A percentile compares a stretch with the other conserved stretches of the same genome.
Evolutionary conservation across 2,797 vertebrate genomes (phyloP).

Genomic region (Hirundo rustica): DNA sequence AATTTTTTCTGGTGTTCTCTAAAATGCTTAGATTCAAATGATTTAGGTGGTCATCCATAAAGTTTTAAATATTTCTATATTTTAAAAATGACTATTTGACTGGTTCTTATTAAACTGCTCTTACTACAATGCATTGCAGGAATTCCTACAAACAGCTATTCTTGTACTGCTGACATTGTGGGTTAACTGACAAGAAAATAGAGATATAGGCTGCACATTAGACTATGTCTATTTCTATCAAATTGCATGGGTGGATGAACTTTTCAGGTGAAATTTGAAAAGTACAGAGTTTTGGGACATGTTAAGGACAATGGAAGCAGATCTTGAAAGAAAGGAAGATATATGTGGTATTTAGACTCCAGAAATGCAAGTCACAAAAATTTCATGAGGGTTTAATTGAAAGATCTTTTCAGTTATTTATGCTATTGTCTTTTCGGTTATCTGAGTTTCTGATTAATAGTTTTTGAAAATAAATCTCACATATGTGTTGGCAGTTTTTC

Average conservation of each 20-base stretch:
- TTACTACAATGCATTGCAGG: background rate
- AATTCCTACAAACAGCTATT: background rate
- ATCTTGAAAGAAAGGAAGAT: background rate
- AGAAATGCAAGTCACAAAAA: background rate
- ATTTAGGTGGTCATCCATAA: background rate
- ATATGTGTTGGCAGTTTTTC: background rate
- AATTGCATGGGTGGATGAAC: background rate
- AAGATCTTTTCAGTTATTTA: background rate
- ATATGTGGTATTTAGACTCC: background rate
- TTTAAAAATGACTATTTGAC: background rate
- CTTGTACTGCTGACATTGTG: background rate
- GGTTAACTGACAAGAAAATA: background rate
- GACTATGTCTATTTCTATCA: background rate
- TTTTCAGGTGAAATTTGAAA: background rate
- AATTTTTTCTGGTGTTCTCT: background rate
- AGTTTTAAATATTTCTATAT: background rate
- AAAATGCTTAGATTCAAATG: background rate
- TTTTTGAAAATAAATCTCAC: background rate
- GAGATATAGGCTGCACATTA: rapidly evolving
- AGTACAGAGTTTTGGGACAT: background rate
- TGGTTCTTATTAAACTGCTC: background rate
- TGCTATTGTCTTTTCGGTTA: rapidly evolving
- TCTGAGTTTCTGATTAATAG: background rate
- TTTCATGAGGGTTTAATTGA: background rate
- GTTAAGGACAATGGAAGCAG: background rate